Conservation (phyloP, 2,888 invertebrate species). For the Acanthopleura granulata region DNA sequence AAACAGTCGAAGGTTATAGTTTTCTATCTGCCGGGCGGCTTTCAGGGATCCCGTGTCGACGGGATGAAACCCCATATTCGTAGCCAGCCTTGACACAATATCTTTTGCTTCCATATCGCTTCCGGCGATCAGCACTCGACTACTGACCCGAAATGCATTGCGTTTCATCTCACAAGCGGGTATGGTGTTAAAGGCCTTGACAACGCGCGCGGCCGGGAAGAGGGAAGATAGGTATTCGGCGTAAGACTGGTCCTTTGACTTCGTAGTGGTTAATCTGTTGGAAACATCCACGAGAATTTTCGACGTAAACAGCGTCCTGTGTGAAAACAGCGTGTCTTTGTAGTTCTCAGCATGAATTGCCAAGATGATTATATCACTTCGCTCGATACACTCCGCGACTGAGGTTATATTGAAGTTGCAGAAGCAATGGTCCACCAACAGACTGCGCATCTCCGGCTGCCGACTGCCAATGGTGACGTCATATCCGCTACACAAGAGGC, state of each 20-base stretch:
- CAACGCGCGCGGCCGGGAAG: constrained; percentile 43
- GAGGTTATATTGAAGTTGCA: constrained; percentile 44
- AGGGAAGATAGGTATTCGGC: constrained; percentile 47
- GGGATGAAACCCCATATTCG: constrained; percentile 53
- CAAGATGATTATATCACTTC: constrained; percentile 41
- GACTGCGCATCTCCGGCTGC: constrained; percentile 35
- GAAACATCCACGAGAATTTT: constrained; percentile 58
- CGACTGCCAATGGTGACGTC: constrained; percentile 56
- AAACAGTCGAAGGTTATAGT: constrained; percentile 39
- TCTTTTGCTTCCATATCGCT: constrained; percentile 42
- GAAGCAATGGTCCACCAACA: constrained; percentile 45
- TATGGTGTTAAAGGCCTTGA: constrained; percentile 61
- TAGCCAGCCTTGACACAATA: constrained; percentile 43
- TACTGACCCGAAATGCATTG: constrained; percentile 41
- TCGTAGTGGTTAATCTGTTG: constrained; percentile 42
- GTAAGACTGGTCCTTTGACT: constrained; percentile 37
- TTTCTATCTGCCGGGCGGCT: constrained; percentile 51
- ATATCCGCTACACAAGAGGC: constrained; percentile 51
- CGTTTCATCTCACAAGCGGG: constrained; percentile 57
- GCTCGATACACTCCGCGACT: constrained; percentile 38
- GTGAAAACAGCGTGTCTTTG: constrained; percentile 39
- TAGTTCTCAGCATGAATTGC: constrained; percentile 55
- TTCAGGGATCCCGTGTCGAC: constrained; percentile 49
- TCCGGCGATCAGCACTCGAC: constrained; percentile 49
- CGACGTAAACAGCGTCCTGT: constrained; percentile 33